phyloP scores from a whole-genome alignment of 1,140 invertebrate genomes.

The Stegodyphus mimosarum region DNA sequence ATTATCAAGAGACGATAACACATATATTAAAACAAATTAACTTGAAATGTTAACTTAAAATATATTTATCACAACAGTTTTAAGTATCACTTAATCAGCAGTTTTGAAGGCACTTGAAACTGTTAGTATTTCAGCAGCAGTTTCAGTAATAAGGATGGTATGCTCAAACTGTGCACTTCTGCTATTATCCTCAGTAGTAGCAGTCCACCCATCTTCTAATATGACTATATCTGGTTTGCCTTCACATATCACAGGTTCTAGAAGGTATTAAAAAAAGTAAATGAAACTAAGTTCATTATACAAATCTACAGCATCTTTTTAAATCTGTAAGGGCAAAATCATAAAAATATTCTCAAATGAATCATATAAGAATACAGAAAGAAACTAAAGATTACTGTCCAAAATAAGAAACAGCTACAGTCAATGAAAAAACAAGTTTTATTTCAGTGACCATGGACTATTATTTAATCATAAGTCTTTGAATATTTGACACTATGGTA shows the following conservation, averaged over 20 bases:
- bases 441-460: too few relatives aligned
- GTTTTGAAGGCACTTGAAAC: conserved; percentile 18
- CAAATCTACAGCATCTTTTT: too few relatives aligned
- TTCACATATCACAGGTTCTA: conserved; percentile 86
- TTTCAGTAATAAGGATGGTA: conserved; percentile 81
- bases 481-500: too few relatives aligned
- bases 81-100: background rate
- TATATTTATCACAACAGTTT: background rate
- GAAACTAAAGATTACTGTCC: background rate
- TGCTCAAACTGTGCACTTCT: conserved; percentile 92
- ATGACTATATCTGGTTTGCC: conserved; percentile 77
- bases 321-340: too few relatives aligned
- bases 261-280: conserved; percentile 30
- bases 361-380: background rate
- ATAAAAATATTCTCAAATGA: too few relatives aligned
- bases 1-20: background rate
- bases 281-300: background rate
- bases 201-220: conserved; percentile 89
- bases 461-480: too few relatives aligned
- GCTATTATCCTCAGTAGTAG: conserved; percentile 80
- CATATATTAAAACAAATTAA: background rate
- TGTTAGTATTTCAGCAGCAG: conserved; percentile 52
- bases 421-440: too few relatives aligned
- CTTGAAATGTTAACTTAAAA: background rate
- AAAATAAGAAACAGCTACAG: background rate